phyloP scores from a whole-genome alignment of 2,113 vertebrate genomes.

The Xiphorhynchus elegans region DNA sequence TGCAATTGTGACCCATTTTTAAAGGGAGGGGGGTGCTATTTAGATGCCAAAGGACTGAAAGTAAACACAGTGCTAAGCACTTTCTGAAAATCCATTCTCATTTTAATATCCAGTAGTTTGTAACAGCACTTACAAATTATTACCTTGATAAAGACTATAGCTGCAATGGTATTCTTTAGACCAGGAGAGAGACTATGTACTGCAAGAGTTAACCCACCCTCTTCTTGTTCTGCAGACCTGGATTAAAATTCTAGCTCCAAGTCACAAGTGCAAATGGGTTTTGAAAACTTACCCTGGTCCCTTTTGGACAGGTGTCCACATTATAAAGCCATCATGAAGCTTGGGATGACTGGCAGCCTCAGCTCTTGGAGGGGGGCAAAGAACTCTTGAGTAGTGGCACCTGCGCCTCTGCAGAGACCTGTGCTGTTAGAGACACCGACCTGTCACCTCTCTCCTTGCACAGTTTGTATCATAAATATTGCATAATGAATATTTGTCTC shows the following conservation, averaged over 20 bases:
- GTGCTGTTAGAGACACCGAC: not conserved
- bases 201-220: not conserved
- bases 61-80: not conserved
- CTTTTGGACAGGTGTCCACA: not conserved
- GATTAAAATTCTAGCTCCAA: not conserved
- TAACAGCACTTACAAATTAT: not conserved
- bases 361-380: not conserved
- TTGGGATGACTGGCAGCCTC: not conserved
- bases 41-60: not conserved
- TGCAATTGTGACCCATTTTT: not conserved
- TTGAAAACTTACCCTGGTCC: not conserved
- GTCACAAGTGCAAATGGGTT: not conserved
- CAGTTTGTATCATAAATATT: conserved; percentile 2
- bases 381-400: not conserved
- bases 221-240: not conserved
- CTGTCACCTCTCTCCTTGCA: not conserved
- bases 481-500: not conserved
- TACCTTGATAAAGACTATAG: not conserved
- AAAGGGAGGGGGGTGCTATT: not conserved
- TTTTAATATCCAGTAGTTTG: not conserved
- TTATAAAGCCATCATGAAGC: not conserved
- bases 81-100: not conserved
- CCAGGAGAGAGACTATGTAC: not conserved
- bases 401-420: not conserved
- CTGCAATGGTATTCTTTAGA: not conserved